These are phyloP conservation scores for Telmatochromis sp. DNA, from an alignment of 2,113 vertebrate genomes.

Conservation along the genomic window DNA sequence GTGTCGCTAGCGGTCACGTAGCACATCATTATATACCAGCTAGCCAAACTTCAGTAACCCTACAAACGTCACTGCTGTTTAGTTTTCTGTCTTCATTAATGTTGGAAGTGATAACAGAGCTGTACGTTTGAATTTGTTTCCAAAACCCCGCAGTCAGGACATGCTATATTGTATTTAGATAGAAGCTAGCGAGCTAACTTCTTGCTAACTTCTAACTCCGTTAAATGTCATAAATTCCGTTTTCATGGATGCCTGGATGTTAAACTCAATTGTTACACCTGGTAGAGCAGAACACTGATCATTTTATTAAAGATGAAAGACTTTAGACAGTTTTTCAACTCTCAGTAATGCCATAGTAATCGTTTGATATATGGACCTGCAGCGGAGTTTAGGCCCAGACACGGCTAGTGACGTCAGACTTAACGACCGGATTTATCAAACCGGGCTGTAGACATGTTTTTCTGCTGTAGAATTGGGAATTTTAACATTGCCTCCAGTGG, in stretches of 20 bases:
- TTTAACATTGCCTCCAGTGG: not conserved
- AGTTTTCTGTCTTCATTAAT: rapidly evolving
- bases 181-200: not conserved
- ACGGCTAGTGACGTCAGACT: not conserved
- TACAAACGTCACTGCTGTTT: not conserved
- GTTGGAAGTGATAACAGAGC: not conserved
- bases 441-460: not conserved
- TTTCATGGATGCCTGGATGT: not conserved
- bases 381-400: rapidly evolving
- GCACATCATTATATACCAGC: no score
- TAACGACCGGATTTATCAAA: rapidly evolving
- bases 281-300: not conserved
- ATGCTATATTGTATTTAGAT: not conserved
- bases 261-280: not conserved
- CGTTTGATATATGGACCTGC: not conserved
- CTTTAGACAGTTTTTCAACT: not conserved
- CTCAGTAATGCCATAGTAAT: not conserved
- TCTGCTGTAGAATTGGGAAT: not conserved
- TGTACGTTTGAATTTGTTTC: rapidly evolving
- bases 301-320: not conserved
- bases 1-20: no score
- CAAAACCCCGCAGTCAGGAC: not conserved
- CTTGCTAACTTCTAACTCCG: not conserved
- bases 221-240: not conserved
- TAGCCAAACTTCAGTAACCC: rapidly evolving